Evolutionary conservation across 2,797 vertebrate species (phyloP).

Genomic region (Pseudopleuronectes americanus): DNA sequence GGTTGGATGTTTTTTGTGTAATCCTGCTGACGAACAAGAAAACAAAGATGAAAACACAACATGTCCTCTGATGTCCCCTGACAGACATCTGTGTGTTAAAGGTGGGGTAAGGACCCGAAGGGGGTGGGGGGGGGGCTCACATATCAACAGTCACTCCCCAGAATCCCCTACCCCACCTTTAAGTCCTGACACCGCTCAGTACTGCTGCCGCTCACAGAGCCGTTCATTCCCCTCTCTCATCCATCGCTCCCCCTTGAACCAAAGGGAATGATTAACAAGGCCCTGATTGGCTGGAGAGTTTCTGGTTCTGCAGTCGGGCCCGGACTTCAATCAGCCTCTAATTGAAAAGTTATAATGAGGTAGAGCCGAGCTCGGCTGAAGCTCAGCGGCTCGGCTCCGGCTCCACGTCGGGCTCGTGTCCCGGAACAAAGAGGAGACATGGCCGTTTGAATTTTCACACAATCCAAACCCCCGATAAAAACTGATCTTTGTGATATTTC

Average conservation of each 20-base stretch:
- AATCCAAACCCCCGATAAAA: slow-evolving; percentile 30
- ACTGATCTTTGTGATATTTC: slow-evolving; percentile 27
- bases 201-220: slow-evolving; percentile 23
- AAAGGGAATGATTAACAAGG: slow-evolving; percentile 73
- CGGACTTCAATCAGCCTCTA: slow-evolving; percentile 73
- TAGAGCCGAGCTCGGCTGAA: slow-evolving; percentile 57
- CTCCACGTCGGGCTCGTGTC: slow-evolving; percentile 32
- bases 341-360: slow-evolving; percentile 79
- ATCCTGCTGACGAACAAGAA: too few species aligned
- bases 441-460: slow-evolving; percentile 42
- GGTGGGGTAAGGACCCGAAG: too few species aligned
- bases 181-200: too few species aligned
- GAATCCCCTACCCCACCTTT: too few species aligned
- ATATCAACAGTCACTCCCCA: too few species aligned
- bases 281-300: slow-evolving; percentile 59
- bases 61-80: too few species aligned
- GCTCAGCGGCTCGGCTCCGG: slow-evolving; percentile 50
- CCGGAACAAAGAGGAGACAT: slow-evolving; percentile 31
- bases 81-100: too few species aligned
- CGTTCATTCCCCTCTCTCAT: slow-evolving; percentile 51
- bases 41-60: too few species aligned
- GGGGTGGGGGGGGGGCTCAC: too few species aligned
- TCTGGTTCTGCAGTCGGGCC: slow-evolving; percentile 50
- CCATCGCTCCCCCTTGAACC: slow-evolving; percentile 55
- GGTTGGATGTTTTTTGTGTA: too few species aligned